Conservation (phyloP, 2,888 invertebrate genomes). For the Neoascia interrupta region DNA sequence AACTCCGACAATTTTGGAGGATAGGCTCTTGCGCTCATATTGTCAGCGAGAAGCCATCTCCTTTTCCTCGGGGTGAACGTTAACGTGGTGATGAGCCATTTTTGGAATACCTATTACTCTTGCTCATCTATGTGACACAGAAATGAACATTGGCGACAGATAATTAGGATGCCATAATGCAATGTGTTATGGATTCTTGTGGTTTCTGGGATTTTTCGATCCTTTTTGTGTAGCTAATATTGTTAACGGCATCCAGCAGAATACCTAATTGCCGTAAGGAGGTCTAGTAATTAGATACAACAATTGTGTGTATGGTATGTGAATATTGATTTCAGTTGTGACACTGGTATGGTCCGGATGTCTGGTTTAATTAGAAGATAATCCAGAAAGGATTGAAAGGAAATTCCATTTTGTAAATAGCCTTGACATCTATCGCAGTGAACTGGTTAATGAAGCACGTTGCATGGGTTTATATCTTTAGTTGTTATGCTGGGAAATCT, state of each 20-base stretch:
- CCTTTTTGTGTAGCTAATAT: background rate
- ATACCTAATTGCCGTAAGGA: background rate
- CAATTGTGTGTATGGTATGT: background rate
- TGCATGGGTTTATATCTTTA: too few species aligned
- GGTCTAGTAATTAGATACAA: background rate
- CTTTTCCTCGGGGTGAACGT: background rate
- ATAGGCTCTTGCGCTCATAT: constrained; percentile 2
- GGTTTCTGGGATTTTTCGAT: background rate
- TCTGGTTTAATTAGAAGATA: background rate
- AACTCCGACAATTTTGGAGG: constrained; percentile 7
- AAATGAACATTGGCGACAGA: constrained; percentile 18
- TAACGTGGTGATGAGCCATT: constrained; percentile 28
- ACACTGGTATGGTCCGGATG: background rate
- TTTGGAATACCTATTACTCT: constrained; percentile 28
- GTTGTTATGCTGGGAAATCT: too few species aligned
- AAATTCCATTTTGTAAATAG: too few species aligned
- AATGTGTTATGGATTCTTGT: background rate
- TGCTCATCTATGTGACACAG: constrained; percentile 3
- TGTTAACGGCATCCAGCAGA: background rate
- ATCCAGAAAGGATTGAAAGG: too few species aligned
- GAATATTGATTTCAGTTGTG: background rate
- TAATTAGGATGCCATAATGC: constrained; percentile 32
- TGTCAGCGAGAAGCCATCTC: background rate
- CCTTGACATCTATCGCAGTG: too few species aligned
- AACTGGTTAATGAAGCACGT: too few species aligned